Percentiles rank a stretch among this genome's conserved stretches.
phyloP scores from a whole-genome alignment of 2,797 vertebrate species.

The Petrocephalus schoutedeni region DNA sequence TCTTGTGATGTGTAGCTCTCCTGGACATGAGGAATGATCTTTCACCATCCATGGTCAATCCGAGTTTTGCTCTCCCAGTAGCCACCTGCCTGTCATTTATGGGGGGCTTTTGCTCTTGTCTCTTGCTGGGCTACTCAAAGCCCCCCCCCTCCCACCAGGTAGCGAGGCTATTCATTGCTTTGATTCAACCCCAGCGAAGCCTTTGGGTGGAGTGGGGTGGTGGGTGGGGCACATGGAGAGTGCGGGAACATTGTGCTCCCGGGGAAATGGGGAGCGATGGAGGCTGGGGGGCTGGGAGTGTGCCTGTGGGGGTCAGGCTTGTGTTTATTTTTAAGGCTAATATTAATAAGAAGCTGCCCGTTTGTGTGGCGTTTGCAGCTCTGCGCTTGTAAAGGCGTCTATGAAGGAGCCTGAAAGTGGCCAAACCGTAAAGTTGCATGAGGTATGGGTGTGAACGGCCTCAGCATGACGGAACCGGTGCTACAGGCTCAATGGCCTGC shows the following conservation, averaged over 20 bases:
- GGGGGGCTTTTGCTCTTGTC: neutral
- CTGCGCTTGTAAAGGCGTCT: neutral
- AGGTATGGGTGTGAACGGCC: neutral
- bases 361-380: neutral
- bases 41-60: neutral
- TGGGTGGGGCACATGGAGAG: neutral
- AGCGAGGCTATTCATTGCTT: constrained; percentile 39
- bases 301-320: neutral
- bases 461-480: neutral
- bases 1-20: neutral
- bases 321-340: neutral
- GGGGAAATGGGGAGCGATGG: neutral
- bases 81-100: neutral
- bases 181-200: constrained; percentile 50
- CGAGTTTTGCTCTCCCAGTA: neutral
- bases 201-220: constrained; percentile 31
- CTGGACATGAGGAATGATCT: neutral
- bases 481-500: neutral
- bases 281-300: neutral
- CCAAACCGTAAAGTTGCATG: neutral
- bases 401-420: neutral
- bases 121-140: neutral
- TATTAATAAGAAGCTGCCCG: neutral
- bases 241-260: neutral
- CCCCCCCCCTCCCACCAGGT: constrained; percentile 24